Evolutionary conservation across 2,888 invertebrate genomes (phyloP), one percentile per base, ranked within the genome.

Genomic region (Callimorpha dominula): DNA sequence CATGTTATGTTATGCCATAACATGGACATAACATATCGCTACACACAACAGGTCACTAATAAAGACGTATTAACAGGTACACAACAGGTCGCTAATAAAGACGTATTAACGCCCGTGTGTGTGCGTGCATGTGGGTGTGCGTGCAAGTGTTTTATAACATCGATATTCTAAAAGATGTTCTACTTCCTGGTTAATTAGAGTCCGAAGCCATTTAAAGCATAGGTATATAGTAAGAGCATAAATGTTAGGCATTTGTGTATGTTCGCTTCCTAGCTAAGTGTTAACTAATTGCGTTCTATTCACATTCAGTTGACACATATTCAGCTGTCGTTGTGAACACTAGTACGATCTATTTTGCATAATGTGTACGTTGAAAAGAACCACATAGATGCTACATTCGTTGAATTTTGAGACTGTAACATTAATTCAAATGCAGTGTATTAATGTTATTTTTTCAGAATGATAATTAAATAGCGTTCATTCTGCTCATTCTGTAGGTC

Each of bases 221-320:
- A 31, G 9, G 43, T 43, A 46, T 46, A 9, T 8, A 46, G 0
- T 46, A 46, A 46, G 43, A 54, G 54, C 9, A n/a, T n/a, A 11
- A 9, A 54, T 3, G 4, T 54, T 54, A 3, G n/a, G 3, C n/a
- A 54, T n/a, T 31, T 31, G 2, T 9, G n/a, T 4, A 20, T 31
- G 20, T 57, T 57, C 12, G 1, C 31, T 57, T 31, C 20, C 20
- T 20, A 50, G 66, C 62, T 1, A 31, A 57, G 71, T 62, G 62
- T 71, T 66, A 71, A 71, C 62, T 71, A 71, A 71, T 67, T 67
- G 43, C 20, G 46, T 52, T 71, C 71, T 71, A 71, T 71, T 71
- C 60, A 71, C 50, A 66, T 66, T 66, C 1, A 31, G 71, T 64
- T 70, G 64, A 57, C 20, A 70, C 52, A 14, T 65, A 46, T 65